Evolutionary conservation across 2,113 vertebrate species (phyloP).

Genomic region (Takifugu bimaculatus): DNA sequence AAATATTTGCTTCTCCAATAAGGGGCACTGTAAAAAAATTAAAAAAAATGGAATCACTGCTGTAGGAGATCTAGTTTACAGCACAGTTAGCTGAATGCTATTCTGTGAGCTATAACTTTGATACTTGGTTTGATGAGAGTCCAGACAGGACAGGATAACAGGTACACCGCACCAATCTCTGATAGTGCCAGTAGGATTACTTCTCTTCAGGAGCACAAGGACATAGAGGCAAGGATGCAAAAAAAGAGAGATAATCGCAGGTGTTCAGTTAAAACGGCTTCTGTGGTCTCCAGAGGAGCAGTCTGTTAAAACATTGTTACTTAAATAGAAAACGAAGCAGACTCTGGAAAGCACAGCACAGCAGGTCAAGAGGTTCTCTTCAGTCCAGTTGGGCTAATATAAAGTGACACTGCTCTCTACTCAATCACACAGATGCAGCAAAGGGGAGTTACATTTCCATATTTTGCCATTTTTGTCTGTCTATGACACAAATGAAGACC

Average conservation of each 20-base stretch:
- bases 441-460: too few species aligned
- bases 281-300: conserved; percentile 38
- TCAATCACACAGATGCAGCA: too few species aligned
- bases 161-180: conserved; percentile 55
- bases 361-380: conserved; percentile 11
- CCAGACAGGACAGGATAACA: conserved; percentile 51
- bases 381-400: conserved; percentile 2
- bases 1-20: too few species aligned
- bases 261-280: conserved; percentile 70
- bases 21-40: too few species aligned
- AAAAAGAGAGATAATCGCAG: conserved; percentile 68
- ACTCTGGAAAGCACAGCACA: conserved; percentile 7
- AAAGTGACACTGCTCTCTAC: neutral
- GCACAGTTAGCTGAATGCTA: conserved; percentile 19
- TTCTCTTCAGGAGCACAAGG: conserved; percentile 51
- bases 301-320: conserved; percentile 34
- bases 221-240: conserved; percentile 50
- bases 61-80: conserved; percentile 11
- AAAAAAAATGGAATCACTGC: too few species aligned
- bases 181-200: conserved; percentile 61
- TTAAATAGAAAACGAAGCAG: conserved; percentile 22
- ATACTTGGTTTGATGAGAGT: conserved; percentile 18
- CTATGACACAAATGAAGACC: too few species aligned
- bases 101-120: conserved; percentile 22
- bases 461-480: too few species aligned